Conservation (phyloP, 2,797 vertebrate genomes). For the Cyclura pinguis region DNA sequence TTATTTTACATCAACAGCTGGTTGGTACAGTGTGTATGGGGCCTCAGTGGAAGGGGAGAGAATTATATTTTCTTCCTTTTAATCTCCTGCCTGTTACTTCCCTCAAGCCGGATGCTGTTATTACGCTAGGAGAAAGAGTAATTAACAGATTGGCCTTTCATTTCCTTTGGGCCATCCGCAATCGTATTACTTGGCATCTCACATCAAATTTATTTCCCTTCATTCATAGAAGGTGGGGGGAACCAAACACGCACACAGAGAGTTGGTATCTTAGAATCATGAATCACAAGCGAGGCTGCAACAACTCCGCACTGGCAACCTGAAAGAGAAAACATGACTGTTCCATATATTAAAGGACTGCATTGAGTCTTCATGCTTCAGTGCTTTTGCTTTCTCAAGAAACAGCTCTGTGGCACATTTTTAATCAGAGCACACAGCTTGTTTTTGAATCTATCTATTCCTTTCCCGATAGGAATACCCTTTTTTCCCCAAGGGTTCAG, state of each 20-base stretch:
- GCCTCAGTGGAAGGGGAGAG: not conserved
- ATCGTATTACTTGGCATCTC: constrained; percentile 12
- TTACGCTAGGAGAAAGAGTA: not conserved
- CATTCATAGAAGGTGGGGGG: not conserved
- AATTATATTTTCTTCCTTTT: not conserved
- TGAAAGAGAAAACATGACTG: not conserved
- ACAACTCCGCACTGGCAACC: not conserved
- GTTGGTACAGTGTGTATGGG: not conserved
- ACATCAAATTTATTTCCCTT: constrained; percentile 16
- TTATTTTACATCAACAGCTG: not conserved
- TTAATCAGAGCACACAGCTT: not conserved
- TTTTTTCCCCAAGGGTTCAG: not conserved
- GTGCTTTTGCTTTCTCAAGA: not conserved
- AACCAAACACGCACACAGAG: no score
- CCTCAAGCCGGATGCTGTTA: not conserved
- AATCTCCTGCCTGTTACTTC: not conserved
- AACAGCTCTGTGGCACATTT: not conserved
- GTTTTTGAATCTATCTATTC: not conserved
- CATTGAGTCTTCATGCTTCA: not conserved
- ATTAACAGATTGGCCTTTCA: constrained; percentile 31
- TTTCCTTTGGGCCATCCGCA: constrained; percentile 22
- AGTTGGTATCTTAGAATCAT: not conserved
- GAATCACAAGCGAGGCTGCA: not conserved
- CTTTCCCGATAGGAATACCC: no score
- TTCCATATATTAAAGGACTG: not conserved